phyloP scores from a whole-genome alignment of 2,888 invertebrate species.

The Sarcophaga variegata region DNA sequence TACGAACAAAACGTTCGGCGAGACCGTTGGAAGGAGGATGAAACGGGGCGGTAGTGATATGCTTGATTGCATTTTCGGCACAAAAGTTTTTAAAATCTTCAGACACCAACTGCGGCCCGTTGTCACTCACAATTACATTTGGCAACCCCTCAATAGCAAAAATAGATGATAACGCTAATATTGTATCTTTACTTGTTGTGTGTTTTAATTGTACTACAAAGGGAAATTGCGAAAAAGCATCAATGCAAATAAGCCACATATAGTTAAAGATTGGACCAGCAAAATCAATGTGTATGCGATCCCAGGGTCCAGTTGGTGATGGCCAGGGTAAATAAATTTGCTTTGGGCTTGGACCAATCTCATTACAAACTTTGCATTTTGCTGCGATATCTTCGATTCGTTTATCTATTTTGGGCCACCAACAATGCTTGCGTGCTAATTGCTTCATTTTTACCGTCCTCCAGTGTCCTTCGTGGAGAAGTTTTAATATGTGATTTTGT shows the following conservation, averaged over 20 bases:
- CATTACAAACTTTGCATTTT: neutral
- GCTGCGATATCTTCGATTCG: neutral
- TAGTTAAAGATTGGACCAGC: constrained; percentile 74
- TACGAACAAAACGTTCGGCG: constrained; percentile 43
- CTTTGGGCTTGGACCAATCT: neutral
- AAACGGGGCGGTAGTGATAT: constrained; percentile 71
- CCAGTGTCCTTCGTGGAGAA: constrained; percentile 10
- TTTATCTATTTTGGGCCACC: neutral
- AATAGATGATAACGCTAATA: constrained; percentile 65
- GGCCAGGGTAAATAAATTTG: neutral
- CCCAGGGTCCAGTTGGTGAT: no score
- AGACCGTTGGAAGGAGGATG: constrained; percentile 61
- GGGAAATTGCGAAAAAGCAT: constrained; percentile 60
- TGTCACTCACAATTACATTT: constrained; percentile 71
- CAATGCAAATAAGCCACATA: constrained; percentile 62
- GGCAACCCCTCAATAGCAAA: constrained; percentile 68
- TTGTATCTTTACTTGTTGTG: constrained; percentile 53
- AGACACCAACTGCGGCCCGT: constrained; percentile 62
- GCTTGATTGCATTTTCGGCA: constrained; percentile 69
- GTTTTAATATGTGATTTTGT: neutral
- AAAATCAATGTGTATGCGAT: constrained; percentile 41
- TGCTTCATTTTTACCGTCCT: constrained; percentile 16
- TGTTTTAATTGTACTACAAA: constrained; percentile 28
- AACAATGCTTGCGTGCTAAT: neutral
- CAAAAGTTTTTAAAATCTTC: constrained; percentile 42